Evolutionary conservation across 2,113 vertebrate genomes (phyloP).

Genomic region (Corvus cornix): DNA sequence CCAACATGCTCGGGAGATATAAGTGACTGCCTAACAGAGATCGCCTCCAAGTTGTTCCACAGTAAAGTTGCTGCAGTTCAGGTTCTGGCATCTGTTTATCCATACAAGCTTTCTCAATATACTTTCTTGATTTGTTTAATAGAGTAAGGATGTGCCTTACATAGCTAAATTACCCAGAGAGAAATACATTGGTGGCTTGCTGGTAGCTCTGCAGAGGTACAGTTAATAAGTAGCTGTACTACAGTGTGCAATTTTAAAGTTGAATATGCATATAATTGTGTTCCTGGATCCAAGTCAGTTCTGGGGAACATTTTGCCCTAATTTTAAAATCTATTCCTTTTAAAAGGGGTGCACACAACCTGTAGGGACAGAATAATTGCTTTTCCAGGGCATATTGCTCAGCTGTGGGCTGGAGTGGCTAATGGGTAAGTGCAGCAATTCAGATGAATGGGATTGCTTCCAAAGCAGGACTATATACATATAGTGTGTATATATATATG

Average conservation of each 20-base stretch:
- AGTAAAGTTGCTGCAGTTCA: neutral
- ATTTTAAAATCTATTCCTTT: neutral
- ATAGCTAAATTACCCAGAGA: neutral
- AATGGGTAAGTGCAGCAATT: neutral
- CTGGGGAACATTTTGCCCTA: neutral
- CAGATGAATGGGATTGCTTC: neutral
- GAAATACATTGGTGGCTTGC: neutral
- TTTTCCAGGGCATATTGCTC: neutral
- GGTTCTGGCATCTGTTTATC: neutral
- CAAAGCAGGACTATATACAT: neutral
- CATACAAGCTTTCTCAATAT: neutral
- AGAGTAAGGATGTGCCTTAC: neutral
- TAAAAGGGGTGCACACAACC: neutral
- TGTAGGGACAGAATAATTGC: neutral
- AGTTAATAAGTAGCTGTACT: neutral
- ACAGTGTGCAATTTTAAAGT: neutral
- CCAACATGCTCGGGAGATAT: neutral
- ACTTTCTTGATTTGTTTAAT: neutral
- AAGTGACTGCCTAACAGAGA: neutral
- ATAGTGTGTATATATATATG: neutral
- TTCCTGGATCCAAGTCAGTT: neutral
- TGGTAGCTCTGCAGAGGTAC: neutral
- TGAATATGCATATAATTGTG: neutral
- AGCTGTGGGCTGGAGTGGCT: neutral
- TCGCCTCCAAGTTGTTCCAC: neutral